Conservation (phyloP, 2,888 invertebrate species). For the Drosophila kambysellisi region DNA sequence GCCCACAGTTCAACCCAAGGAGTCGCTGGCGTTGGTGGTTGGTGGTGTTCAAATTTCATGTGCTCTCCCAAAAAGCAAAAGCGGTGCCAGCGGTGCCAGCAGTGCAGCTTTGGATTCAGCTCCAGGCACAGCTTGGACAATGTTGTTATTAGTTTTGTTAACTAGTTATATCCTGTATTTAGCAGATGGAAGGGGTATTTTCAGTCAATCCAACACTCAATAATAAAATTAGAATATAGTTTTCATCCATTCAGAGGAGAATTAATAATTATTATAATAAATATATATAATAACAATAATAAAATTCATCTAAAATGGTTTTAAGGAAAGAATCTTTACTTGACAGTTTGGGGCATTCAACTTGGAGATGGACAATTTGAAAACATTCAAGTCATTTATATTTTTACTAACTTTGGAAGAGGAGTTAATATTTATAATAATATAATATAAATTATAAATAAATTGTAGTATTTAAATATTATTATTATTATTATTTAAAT, state of each 20-base stretch:
- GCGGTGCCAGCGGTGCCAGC: constrained; percentile 5
- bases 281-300: not conserved
- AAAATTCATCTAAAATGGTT: not conserved
- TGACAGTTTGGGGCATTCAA: not conserved
- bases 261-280: not conserved
- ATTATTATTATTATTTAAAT: too few relatives aligned
- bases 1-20: constrained; percentile 29
- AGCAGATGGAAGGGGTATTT: not conserved
- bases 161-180: constrained; percentile 28
- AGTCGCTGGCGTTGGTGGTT: constrained; percentile 24
- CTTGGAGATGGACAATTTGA: not conserved
- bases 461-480: not conserved
- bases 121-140: constrained; percentile 28
- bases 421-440: too few relatives aligned
- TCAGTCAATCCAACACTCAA: not conserved
- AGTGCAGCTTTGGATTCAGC: constrained; percentile 19
- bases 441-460: not conserved
- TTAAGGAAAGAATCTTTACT: not conserved
- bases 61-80: constrained; percentile 33
- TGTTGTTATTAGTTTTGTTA: constrained; percentile 61
- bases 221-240: not conserved
- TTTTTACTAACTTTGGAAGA: not conserved
- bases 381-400: not conserved
- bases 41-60: constrained; percentile 60
- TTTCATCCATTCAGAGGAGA: not conserved